These are phyloP conservation scores for Amphibalanus amphitrite DNA, from an alignment of 1,140 invertebrate species.

Conservation along the genomic window DNA sequence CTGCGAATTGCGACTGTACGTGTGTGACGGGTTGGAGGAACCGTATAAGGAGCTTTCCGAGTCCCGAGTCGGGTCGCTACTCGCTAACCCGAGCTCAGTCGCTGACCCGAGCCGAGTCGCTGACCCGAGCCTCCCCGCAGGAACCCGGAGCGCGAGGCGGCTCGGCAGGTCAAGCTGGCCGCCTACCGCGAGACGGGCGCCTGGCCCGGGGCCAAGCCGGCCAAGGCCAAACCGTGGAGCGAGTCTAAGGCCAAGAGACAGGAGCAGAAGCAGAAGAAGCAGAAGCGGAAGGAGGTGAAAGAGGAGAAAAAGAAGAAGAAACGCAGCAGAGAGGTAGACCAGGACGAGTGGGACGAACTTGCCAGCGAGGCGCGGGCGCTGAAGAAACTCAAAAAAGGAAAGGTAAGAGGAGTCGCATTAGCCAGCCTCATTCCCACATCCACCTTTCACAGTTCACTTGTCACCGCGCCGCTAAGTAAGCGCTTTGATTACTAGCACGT, in stretches of 20 bases:
- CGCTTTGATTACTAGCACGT: too few species aligned
- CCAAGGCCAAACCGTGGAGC: conserved; percentile 36
- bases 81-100: too few species aligned
- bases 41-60: too few species aligned
- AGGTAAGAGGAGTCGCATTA: conserved; percentile 27
- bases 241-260: conserved; percentile 66
- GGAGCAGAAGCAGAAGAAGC: conserved; percentile 47
- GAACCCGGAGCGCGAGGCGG: conserved; percentile 58
- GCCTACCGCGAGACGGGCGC: conserved; percentile 50
- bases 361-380: conserved; percentile 61
- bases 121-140: too few species aligned
- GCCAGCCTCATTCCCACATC: too few species aligned
- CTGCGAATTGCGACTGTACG: too few species aligned
- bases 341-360: conserved; percentile 67
- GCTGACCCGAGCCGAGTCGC: too few species aligned
- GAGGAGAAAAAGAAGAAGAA: conserved; percentile 33
- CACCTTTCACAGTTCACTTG: too few species aligned
- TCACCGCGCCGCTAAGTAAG: too few species aligned
- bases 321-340: conserved; percentile 32
- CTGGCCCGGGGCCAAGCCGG: conserved; percentile 51
- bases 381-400: conserved; percentile 76
- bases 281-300: conserved; percentile 38
- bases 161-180: conserved; percentile 49
- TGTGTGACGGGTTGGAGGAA: too few species aligned
- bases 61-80: too few species aligned